Evolutionary conservation across 2,888 invertebrate genomes (phyloP), one percentile per base, ranked within the genome.

Genomic region (Mantis religiosa): DNA sequence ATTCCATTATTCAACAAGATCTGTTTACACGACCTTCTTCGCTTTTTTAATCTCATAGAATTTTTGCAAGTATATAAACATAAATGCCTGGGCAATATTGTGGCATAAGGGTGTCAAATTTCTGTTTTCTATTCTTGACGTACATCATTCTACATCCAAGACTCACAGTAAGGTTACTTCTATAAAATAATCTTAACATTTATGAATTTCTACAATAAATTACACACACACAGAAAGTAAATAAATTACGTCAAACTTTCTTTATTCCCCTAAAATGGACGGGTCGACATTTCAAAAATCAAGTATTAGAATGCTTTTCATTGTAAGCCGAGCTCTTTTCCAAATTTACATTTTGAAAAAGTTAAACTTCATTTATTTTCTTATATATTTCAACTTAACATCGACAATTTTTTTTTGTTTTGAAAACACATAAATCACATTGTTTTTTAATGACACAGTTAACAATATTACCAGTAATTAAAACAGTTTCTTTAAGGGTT

Each of bases 251-350:
- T 30, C 3, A 30, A 30, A 30, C 4, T 82, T 34, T n/a, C 81
- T 82, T 87, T 82, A 87, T 41, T 87, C 87, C 87, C 87, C 82
- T 87, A 71, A 20, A 27, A 54, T 87, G 87, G 87, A 87, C 87
- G 87, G 87, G 87, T 71, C 25, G 15, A 71, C 25, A 2, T 6
- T 20, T 71, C 54, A 20, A 15, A 71, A 71, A 20, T 25, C 54
- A 71, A 71, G 20, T 25, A 71, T 15, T 71, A 20, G 20, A 71
- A 20, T 71, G 54, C 54, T 71, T 20, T 71, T 71, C 54, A 71
- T 41, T 20, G 54, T 20, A 71, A 71, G 20, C 20, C 54, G 54
- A 20, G 54, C 25, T 71, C 54, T 71, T 71, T 25, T 8, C 20
- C 54, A 71, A 71, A 71, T 71, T 20, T 20, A 71, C 54, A 71